Conservation (phyloP, 2,113 vertebrate species). For the Thomomys bottae region DNA sequence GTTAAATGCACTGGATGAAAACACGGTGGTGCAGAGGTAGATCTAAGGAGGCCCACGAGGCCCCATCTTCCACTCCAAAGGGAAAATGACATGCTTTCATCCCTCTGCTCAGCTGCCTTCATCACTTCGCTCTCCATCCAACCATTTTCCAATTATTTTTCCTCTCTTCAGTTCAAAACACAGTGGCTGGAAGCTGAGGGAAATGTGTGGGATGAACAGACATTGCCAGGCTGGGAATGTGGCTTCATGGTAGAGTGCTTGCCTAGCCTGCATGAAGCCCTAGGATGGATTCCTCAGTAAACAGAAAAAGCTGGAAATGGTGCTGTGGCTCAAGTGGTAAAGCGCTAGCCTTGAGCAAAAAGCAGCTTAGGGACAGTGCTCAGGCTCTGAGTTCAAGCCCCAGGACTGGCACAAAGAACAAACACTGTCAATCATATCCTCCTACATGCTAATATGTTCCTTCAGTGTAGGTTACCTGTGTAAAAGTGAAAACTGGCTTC, state of each 20-base stretch:
- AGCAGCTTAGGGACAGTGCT: no score
- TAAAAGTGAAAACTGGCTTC: neutral
- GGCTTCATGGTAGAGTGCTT: no score
- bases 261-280: no score
- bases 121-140: neutral
- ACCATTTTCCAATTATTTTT: conserved; percentile 25
- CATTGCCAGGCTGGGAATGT: no score
- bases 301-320: no score
- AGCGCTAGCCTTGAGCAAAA: no score
- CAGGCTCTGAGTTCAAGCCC: no score
- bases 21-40: neutral
- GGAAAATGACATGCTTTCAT: neutral
- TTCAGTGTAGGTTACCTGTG: neutral
- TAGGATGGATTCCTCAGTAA: no score
- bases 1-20: neutral
- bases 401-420: no score
- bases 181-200: neutral
- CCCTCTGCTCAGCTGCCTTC: neutral
- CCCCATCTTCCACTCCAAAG: neutral
- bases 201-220: no score
- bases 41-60: neutral
- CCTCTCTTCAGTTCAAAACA: neutral
- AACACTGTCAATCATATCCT: neutral
- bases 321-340: no score
- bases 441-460: neutral